Conservation (phyloP, 2,797 vertebrate genomes). For the Coregonus suidteri region DNA sequence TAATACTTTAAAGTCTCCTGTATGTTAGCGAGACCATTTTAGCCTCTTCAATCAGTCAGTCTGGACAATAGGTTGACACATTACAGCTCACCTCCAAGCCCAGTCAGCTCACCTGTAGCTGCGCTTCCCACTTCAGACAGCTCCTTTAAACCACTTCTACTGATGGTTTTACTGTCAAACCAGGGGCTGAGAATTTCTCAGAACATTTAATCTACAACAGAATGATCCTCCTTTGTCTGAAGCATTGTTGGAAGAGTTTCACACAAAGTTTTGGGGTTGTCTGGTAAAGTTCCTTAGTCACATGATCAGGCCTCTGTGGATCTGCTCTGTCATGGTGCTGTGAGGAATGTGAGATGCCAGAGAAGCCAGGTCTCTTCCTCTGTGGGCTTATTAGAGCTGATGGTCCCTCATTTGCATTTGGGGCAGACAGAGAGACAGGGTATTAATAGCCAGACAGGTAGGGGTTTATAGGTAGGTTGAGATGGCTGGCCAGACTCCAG, state of each 20-base stretch:
- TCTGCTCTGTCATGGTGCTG: conserved; percentile 16
- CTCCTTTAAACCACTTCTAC: background rate
- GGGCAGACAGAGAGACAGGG: conserved; percentile 38
- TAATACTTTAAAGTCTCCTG: conserved; percentile 16
- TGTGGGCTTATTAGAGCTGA: conserved; percentile 56
- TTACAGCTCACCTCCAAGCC: background rate
- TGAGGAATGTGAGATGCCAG: background rate
- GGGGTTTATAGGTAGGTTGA: conserved; percentile 11
- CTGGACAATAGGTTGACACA: conserved; percentile 20
- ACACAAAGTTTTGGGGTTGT: background rate
- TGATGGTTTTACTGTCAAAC: background rate
- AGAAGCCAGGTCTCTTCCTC: conserved; percentile 19
- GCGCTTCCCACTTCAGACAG: background rate
- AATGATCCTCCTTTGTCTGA: background rate
- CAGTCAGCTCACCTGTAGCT: background rate
- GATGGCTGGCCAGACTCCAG: background rate
- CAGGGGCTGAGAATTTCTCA: background rate
- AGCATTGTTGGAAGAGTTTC: background rate
- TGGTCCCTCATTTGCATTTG: conserved; percentile 62
- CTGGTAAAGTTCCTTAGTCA: background rate
- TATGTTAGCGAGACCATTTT: conserved; percentile 1
- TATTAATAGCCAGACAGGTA: conserved; percentile 6
- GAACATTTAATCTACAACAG: background rate
- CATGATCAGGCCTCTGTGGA: background rate
- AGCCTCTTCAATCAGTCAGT: conserved; percentile 34